Evolutionary conservation across 2,113 vertebrate species (phyloP).

Genomic region (Lepisosteus oculatus): DNA sequence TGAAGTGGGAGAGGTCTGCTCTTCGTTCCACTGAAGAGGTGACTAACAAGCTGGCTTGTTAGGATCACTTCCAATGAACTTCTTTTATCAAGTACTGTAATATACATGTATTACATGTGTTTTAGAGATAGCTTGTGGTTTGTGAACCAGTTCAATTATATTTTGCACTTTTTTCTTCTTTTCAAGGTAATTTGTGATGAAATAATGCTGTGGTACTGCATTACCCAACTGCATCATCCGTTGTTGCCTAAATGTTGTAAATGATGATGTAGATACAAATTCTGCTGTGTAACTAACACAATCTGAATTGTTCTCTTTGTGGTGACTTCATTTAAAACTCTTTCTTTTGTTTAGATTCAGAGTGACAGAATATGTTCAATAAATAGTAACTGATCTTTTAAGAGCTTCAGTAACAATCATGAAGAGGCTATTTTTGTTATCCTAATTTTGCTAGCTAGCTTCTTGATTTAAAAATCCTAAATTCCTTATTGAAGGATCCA

Average conservation of each 20-base stretch:
- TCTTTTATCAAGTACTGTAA: slow-evolving; percentile 43
- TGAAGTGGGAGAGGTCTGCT: neutral
- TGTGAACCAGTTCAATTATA: neutral
- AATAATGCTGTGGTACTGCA: neutral
- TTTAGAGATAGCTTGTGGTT: neutral
- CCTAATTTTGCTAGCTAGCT: too few relatives aligned
- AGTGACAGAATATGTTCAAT: too few relatives aligned
- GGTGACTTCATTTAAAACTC: too few relatives aligned
- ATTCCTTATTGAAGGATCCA: too few relatives aligned
- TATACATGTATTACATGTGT: neutral
- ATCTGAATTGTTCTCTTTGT: too few relatives aligned
- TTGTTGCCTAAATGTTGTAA: neutral
- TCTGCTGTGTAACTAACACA: too few relatives aligned
- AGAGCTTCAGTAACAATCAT: too few relatives aligned
- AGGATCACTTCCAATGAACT: slow-evolving; percentile 35
- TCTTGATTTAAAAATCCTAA: too few relatives aligned
- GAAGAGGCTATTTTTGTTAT: too few relatives aligned
- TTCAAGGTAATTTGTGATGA: neutral
- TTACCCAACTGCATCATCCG: neutral
- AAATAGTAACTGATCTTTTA: too few relatives aligned
- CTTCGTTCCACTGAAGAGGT: slow-evolving; percentile 29
- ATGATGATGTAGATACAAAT: neutral
- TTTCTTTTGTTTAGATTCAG: too few relatives aligned
- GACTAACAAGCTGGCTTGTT: slow-evolving; percentile 55
- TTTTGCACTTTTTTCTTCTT: slow-evolving; percentile 22